Conservation (phyloP, 2,113 vertebrate genomes). For the Turnix velox region DNA sequence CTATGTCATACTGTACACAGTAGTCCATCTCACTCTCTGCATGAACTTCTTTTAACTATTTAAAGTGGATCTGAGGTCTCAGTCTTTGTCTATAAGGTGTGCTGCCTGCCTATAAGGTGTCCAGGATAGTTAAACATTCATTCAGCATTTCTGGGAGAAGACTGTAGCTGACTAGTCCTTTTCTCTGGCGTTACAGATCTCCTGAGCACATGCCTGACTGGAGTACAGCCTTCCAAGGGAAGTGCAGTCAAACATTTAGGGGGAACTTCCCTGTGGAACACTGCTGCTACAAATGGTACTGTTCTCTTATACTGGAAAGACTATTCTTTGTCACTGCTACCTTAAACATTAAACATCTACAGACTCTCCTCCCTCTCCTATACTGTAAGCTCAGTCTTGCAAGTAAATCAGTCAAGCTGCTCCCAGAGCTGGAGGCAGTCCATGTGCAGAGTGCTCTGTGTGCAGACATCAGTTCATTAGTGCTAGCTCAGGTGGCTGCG, state of each 20-base stretch:
- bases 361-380: background rate
- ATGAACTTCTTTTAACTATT: background rate
- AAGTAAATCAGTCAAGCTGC: background rate
- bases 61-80: background rate
- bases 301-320: background rate
- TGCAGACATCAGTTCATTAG: background rate
- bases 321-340: background rate
- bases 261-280: background rate
- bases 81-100: background rate
- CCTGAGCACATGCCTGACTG: background rate
- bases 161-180: background rate
- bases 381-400: background rate
- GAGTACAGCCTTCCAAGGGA: background rate
- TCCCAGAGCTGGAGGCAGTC: background rate
- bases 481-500: background rate
- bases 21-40: background rate
- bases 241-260: background rate
- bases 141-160: background rate
- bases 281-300: background rate
- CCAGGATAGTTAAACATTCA: background rate
- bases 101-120: background rate
- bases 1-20: background rate
- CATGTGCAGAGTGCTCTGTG: accelerated
- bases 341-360: background rate
- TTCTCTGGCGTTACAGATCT: background rate